A percentile compares a stretch with the other conserved stretches of the same genome.
Evolutionary conservation across 2,888 invertebrate species (phyloP).

Genomic region (Pardosa pseudoannulata): DNA sequence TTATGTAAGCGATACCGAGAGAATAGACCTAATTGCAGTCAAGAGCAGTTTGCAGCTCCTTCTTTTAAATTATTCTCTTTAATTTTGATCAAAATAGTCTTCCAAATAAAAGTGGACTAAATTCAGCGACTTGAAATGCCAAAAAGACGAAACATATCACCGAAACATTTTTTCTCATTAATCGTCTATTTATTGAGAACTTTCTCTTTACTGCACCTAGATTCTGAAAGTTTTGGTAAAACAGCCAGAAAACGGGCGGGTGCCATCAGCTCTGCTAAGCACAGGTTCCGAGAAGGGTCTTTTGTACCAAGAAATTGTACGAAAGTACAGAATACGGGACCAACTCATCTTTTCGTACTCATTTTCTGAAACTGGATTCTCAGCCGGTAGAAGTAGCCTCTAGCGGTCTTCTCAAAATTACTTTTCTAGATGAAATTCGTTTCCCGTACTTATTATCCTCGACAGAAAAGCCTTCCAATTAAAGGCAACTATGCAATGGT

Average conservation of each 20-base stretch:
- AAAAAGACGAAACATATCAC: slow-evolving; percentile 69
- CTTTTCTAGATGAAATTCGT: slow-evolving; percentile 37
- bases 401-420: slow-evolving; percentile 57
- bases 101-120: slow-evolving; percentile 62
- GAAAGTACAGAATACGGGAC: slow-evolving; percentile 66
- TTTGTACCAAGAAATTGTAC: slow-evolving; percentile 69
- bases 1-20: not conserved
- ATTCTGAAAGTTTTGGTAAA: slow-evolving; percentile 69
- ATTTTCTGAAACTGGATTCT: slow-evolving; percentile 56
- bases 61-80: slow-evolving; percentile 41
- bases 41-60: slow-evolving; percentile 53
- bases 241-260: slow-evolving; percentile 69
- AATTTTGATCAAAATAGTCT: slow-evolving; percentile 70
- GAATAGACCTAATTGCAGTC: not conserved
- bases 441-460: slow-evolving; percentile 38
- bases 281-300: slow-evolving; percentile 64
- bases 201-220: slow-evolving; percentile 71
- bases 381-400: slow-evolving; percentile 50
- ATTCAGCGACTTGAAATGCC: slow-evolving; percentile 61
- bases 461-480: slow-evolving; percentile 32
- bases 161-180: slow-evolving; percentile 59
- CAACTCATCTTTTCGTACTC: slow-evolving; percentile 69
- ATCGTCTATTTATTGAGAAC: slow-evolving; percentile 66
- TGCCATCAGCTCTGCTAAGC: slow-evolving; percentile 70
- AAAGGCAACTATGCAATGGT: slow-evolving; percentile 51